A percentile compares a stretch with the other conserved stretches of the same genome.
phyloP scores from a whole-genome alignment of 2,888 invertebrate species.

The Acanthopleura granulata region DNA sequence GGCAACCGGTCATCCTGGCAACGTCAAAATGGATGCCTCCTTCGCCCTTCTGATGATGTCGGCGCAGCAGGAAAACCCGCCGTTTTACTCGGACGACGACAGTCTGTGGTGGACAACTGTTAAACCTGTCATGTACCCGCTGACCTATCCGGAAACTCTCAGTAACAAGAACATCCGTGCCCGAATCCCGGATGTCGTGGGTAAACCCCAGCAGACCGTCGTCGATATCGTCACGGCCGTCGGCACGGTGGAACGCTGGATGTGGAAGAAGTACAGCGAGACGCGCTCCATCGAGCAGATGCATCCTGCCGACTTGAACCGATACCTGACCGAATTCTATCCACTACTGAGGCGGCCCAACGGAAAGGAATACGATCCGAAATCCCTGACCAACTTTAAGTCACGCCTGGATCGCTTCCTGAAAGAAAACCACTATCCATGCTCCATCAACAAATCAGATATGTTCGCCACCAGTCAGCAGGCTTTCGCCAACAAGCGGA shows the following conservation, averaged over 20 bases:
- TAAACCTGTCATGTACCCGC: background rate
- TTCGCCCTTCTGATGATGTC: too few species aligned
- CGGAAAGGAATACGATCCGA: background rate
- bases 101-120: background rate
- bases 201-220: background rate
- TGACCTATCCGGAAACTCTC: background rate
- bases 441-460: background rate
- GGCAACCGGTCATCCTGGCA: too few species aligned
- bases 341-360: background rate
- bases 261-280: background rate
- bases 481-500: background rate
- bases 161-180: background rate
- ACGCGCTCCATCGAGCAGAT: background rate
- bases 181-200: background rate
- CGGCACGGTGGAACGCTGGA: slow-evolving; percentile 1
- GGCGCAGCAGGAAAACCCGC: too few species aligned
- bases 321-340: background rate
- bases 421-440: background rate
- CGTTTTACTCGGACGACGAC: background rate
- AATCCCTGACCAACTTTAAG: background rate
- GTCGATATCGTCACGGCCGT: background rate
- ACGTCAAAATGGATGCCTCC: too few species aligned
- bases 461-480: background rate
- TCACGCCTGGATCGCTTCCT: background rate
- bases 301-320: background rate